These are phyloP conservation scores for Liparis tanakae DNA, from an alignment of 2,797 vertebrate species.

Conservation along the genomic window DNA sequence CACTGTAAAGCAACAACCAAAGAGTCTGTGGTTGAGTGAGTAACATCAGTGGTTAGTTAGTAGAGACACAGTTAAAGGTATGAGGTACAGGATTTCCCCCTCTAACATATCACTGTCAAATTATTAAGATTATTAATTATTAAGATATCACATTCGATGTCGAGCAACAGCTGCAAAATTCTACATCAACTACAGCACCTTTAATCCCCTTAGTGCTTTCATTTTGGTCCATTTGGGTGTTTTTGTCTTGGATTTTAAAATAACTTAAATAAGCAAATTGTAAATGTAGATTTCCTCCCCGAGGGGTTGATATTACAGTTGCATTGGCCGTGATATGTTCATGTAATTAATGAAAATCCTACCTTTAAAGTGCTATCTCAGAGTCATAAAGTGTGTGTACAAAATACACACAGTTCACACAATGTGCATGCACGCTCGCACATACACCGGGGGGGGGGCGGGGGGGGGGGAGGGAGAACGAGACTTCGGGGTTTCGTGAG, in stretches of 20 bases:
- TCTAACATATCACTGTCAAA: constrained; percentile 28
- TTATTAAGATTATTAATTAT: constrained; percentile 19
- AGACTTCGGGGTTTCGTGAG: constrained; percentile 24
- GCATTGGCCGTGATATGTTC: constrained; percentile 31
- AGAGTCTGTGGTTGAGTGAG: constrained; percentile 23
- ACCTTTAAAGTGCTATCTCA: constrained; percentile 61
- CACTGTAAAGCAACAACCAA: constrained; percentile 33
- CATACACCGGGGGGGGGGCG: constrained; percentile 33
- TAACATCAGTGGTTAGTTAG: constrained; percentile 44
- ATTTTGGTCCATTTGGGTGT: background rate
- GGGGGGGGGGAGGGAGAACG: too few relatives aligned
- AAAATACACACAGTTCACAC: constrained; percentile 38
- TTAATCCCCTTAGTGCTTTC: background rate
- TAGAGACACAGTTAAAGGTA: constrained; percentile 61
- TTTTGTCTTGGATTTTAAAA: constrained; percentile 3
- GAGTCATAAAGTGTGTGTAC: constrained; percentile 17
- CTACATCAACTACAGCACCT: background rate
- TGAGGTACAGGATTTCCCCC: constrained; percentile 43
- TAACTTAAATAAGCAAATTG: background rate
- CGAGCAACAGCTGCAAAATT: background rate
- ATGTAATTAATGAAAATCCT: constrained; percentile 45
- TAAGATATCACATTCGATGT: background rate
- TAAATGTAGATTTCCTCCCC: background rate
- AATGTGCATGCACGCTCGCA: constrained; percentile 54
- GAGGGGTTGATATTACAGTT: background rate